A percentile compares a stretch with the other conserved stretches of the same genome.
Evolutionary conservation across 1,140 invertebrate species (phyloP).

Genomic region (Pygmarrhopalites habei): DNA sequence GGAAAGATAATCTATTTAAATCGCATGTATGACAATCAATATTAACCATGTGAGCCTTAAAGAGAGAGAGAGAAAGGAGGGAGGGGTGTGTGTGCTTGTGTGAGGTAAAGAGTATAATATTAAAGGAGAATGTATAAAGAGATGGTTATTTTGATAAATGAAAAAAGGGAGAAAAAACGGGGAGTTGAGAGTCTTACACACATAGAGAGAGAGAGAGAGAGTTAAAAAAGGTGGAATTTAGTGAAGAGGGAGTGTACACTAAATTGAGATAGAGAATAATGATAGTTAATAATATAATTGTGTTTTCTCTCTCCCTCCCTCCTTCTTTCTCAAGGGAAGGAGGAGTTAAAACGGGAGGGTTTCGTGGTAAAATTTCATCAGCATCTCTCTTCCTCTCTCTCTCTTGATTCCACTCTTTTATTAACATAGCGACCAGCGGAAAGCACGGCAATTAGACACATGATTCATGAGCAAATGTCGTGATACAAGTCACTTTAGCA

Average conservation of each 20-base stretch:
- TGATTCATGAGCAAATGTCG: conserved; percentile 21
- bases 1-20: no score
- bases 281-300: conserved; percentile 9
- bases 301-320: no score
- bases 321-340: neutral
- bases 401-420: no score
- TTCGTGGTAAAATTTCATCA: conserved; percentile 21
- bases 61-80: no score
- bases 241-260: neutral
- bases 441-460: conserved; percentile 20
- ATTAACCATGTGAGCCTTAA: no score
- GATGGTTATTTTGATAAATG: neutral
- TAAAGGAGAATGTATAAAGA: neutral
- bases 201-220: conserved; percentile 2
- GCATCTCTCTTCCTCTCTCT: no score
- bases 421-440: conserved; percentile 8
- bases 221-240: neutral
- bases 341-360: neutral
- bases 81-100: no score
- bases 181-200: no score
- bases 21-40: no score
- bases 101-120: no score
- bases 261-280: conserved; percentile 1
- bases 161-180: neutral
- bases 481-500: conserved; percentile 15